Base-by-base conservation (phyloP, 1,140 invertebrate species). In the Diuraphis noxia region DNA sequence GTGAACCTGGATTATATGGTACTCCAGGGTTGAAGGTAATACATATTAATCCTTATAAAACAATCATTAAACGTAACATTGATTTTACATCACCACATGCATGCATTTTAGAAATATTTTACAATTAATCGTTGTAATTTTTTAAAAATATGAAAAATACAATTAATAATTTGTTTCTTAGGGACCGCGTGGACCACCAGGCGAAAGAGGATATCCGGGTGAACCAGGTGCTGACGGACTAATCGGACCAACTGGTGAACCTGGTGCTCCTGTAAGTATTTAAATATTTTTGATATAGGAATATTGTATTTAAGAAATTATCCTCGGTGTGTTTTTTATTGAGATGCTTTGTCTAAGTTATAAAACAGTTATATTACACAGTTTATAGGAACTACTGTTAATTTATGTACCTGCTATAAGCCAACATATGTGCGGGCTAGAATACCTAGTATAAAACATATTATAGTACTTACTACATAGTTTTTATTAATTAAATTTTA, bases 1-100 rank as follows among this genome's bases (percentile, higher is more conserved):
- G 97, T 91, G 96, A 97, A 25, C 94, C 95, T 23, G 97, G 97
- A 21, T 93, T 94, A 82, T 94, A 94, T 41, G 97, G 97, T 86
- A 93, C 94, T 5, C 94, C 96, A 92, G 97, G 97, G 63, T 95
- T 95, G 6, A 94, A 95, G 17, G 89, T 91, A 91, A 82, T 30
- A 40, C 0, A 9, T 63, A 25, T n/a, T 13, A 49, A 49, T 49
- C 46, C 6, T 21, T 85, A 30, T 41, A 41, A 30, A 30, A 17
- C 25, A 30, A 49, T 49, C 1, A 21, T 49, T 19, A 23, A 7
- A 6, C 1, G 17, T 63, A n/a, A n/a, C 10, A 5, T 84, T 41
- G 1, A 19, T 43, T 41, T 7, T n/a, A 17, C 13, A 17, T 43
- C 6, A 84, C 25, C n/a, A 17, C 13, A n/a, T 84, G 10, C n/a